These are phyloP conservation scores for Cyrtorhinus lividipennis DNA, from an alignment of 1,140 invertebrate species.

Conservation along the genomic window DNA sequence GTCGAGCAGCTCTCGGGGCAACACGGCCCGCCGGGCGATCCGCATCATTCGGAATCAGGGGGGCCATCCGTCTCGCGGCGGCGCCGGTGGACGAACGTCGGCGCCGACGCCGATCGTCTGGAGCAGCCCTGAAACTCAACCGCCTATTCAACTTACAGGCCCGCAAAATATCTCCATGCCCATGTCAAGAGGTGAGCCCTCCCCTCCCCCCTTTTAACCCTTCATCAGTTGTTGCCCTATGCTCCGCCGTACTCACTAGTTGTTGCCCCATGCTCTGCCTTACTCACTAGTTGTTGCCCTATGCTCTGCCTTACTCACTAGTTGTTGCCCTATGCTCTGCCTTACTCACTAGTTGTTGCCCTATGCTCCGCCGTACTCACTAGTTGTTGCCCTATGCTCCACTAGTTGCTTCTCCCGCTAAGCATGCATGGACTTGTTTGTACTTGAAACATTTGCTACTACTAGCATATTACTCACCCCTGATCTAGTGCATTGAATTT, in stretches of 20 bases:
- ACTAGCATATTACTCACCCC: too few relatives aligned
- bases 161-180: neutral
- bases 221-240: neutral
- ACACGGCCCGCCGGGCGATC: neutral
- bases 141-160: neutral
- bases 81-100: neutral
- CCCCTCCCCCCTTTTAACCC: too few relatives aligned
- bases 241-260: neutral
- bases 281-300: neutral
- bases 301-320: neutral
- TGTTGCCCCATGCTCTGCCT: neutral
- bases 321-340: neutral
- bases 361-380: too few relatives aligned
- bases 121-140: neutral
- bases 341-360: neutral
- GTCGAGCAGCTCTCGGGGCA: slow-evolving; percentile 1
- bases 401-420: too few relatives aligned
- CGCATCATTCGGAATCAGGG: neutral
- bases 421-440: too few relatives aligned
- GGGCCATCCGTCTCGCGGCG: neutral
- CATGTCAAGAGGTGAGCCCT: neutral
- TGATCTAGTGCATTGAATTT: too few relatives aligned
- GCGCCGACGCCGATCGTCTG: slow-evolving; percentile 9
- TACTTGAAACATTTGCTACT: too few relatives aligned
- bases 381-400: too few relatives aligned